Base-by-base conservation (phyloP, 37 sponge, comb jelly and placozoan species). In the Dysidea cf. avara region DNA sequence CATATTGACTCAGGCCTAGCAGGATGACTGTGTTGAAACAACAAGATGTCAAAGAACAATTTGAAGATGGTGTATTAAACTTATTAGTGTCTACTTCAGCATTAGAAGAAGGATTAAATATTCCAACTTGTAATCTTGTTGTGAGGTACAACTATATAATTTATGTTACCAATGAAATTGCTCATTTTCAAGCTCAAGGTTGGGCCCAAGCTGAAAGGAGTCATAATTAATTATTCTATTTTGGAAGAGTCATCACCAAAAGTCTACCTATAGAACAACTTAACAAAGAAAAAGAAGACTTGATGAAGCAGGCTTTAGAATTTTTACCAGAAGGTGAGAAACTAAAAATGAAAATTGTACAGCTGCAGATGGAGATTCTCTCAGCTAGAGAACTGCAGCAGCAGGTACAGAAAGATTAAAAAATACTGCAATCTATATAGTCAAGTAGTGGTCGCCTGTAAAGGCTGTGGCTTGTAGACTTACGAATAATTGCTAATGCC, bases 101-200 rank as follows among this genome's bases (percentile, higher is more conserved):
- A 39, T 61, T 87, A 0, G 97, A 96, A 72, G 97, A 96, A 62
- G 97, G 97, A 3, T 51, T 96, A 14, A 94, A 96, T 78, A 84
- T 96, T 1, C 88, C 94, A 20, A 71, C 57, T 1, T 96, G 97
- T 61, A 84, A 93, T 57, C 28, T 93, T 0, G 94, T 96, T 47
- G 87, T 96, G 0, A 87, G 92, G 14, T 93, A 68, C 47, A 73
- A 79, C 16, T 53, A 75, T n/a, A n/a, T n/a, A n/a, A n/a, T n/a
- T n/a, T n/a, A n/a, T 43, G 81, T 92, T n/a, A 68, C 83, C 37
- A 77, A 87, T 81, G 84, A 87, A 48, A 87, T 88, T 29, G 78
- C 93, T n/a, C 62, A 63, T 46, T 69, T 61, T 0, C 93, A 92
- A 69, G 64, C 85, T 20, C 55, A 76, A 60, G 93, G 93, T 53